Evolutionary conservation across 1,140 invertebrate genomes (phyloP), one percentile per base, ranked within the genome.

Genomic region (Apocrypta bakeri): DNA sequence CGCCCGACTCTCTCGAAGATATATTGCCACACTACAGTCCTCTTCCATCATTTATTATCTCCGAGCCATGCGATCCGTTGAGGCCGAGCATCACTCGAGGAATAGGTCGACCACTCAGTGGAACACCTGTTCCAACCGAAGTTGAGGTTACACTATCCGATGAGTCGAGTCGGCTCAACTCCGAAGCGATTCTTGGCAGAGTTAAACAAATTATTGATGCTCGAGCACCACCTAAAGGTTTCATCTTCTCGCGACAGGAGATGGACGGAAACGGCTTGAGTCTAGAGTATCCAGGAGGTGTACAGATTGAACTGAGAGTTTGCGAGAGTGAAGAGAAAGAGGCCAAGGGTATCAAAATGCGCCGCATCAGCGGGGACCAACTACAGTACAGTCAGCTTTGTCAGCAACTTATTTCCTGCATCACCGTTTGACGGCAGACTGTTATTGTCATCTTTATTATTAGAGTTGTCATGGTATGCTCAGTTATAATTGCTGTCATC

Each of bases 291-390:
- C 96, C 96, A 0, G 96, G 96, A 4, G 97, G 97, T 4, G 95
- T 98, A 85, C 96, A 98, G 90, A 97, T 98, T 71, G 97, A 98
- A 89, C 89, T 98, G 84, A 95, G 97, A 86, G 95, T 98, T 0
- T 96, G 95, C 88, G 95, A 96, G 86, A 95, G 94, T 33, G 95
- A 95, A 83, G 93, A 93, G 72, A 94, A 94, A 83, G 95, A 96
- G 87, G 94, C 95, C 68, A 97, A 97, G 85, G 96, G 97, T 9
- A 94, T 98, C 81, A 98, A 98, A 88, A 95, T 98, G 94, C 92
- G 97, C 80, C 93, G 97, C 88, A 97, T 98, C 84, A 98, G 97
- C 0, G 98, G 98, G 2, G 97, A 98, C 91, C 96, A 97, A 90
- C 93, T 96, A 82, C 96, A 97, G 88, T 98, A 98, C 89, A 96